These are phyloP conservation scores for Tragelaphus imberbis DNA, from an alignment of 2,113 vertebrate species.

Conservation along the genomic window DNA sequence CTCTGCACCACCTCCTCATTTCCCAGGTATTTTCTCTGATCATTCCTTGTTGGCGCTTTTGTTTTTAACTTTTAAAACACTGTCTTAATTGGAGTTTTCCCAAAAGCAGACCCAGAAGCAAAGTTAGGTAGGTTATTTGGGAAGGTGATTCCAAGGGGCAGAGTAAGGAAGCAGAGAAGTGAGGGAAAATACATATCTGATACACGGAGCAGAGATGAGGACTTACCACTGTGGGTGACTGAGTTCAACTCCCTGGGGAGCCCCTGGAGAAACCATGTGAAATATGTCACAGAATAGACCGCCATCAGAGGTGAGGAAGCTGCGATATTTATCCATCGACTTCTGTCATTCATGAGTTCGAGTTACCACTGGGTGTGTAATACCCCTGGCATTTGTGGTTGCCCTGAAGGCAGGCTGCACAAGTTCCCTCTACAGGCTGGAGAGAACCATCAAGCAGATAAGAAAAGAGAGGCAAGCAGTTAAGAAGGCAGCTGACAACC, in stretches of 20 bases:
- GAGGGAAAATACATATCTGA: background rate
- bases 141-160: background rate
- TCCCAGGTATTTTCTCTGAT: background rate
- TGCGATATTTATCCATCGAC: background rate
- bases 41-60: background rate
- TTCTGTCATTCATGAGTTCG: background rate
- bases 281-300: background rate
- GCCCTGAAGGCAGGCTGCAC: background rate
- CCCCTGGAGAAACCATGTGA: background rate
- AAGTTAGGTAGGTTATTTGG: background rate
- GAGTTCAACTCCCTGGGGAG: background rate
- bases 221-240: background rate
- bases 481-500: background rate
- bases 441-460: background rate
- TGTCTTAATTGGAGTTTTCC: background rate
- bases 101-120: background rate
- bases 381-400: background rate
- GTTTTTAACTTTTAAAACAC: background rate
- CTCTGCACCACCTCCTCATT: background rate
- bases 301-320: background rate
- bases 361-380: background rate
- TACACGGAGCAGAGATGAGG: background rate
- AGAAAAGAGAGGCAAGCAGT: background rate
- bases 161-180: background rate
- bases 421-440: background rate